Base-by-base conservation (phyloP, 2,797 vertebrate genomes). In the Microctenopoma stevenorrisi region DNA sequence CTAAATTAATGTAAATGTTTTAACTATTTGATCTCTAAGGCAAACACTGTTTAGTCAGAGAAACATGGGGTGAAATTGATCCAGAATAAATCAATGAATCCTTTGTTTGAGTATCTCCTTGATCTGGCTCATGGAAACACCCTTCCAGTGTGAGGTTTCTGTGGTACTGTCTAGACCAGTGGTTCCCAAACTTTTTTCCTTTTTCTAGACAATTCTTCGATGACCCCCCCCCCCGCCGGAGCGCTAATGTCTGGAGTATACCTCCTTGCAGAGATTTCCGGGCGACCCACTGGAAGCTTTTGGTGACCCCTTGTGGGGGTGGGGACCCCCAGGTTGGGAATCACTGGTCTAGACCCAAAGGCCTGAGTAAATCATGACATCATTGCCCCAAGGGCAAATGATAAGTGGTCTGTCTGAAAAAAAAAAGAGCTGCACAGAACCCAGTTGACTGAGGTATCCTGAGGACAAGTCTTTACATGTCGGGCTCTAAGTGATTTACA, bases 331-430 rank as follows among this genome's bases (percentile, higher is more conserved):
- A 18, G 18, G 18, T 18, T 18, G 18, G 18, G 18, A 18, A 18
- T 18, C 18, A 18, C 18, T 18, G 18, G 74, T 82, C 71, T 76
- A 68, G 81, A 80, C 78, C 67, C 22, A 2, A 57, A 37, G n/a
- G 30, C 25, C 53, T 59, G 80, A 62, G 35, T 79, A 42, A 46
- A 66, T 63, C 59, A 57, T 79, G 70, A 80, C 74, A 62, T 84
- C 83, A 78, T 15, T 38, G 26, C 62, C 62, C 57, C 0, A 7
- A 50, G 64, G 46, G 37, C 10, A 1, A 26, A 18, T 70, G 67
- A 76, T 65, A 33, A 50, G 33, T 48, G 38, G 56, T 43, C 37
- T 22, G 57, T 53, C 35, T 68, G 44, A 16, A 37, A 63, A 63
- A 40, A 33, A 63, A 13, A 67, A 30, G 28, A 66, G 33, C 52